These are phyloP conservation scores for Tetragonula clypearis DNA, from an alignment of 1,140 invertebrate species.

Conservation along the genomic window DNA sequence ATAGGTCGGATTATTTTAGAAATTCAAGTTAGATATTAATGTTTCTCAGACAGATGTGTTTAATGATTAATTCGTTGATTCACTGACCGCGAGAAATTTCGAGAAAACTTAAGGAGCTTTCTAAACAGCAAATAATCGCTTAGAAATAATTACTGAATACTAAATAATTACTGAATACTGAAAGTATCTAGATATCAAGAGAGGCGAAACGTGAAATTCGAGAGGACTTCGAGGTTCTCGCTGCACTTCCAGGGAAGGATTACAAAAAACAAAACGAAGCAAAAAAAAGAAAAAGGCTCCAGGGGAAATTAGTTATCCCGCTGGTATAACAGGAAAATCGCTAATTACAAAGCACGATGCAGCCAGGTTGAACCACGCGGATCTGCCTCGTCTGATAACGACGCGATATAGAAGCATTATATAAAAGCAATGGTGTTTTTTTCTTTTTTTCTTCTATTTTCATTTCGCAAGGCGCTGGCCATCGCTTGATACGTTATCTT, in stretches of 20 bases:
- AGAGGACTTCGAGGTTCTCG: neutral
- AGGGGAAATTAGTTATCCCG: conserved; percentile 12
- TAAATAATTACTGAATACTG: too few relatives aligned
- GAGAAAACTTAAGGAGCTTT: too few relatives aligned
- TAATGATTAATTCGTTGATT: too few relatives aligned
- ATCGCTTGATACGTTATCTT: conserved; percentile 36
- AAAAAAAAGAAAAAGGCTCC: neutral
- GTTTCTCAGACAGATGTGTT: too few relatives aligned
- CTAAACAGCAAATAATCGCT: too few relatives aligned
- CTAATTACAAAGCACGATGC: conserved; percentile 28
- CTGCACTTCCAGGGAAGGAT: neutral
- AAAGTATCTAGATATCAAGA: too few relatives aligned
- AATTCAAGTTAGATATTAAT: too few relatives aligned
- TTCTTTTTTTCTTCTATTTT: neutral
- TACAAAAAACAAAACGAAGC: neutral
- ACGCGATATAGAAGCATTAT: neutral
- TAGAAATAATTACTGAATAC: too few relatives aligned
- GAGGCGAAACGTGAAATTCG: neutral
- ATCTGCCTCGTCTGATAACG: conserved; percentile 28
- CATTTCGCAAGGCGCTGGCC: conserved; percentile 4
- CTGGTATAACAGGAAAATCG: neutral
- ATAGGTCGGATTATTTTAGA: too few relatives aligned
- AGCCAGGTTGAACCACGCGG: conserved; percentile 14
- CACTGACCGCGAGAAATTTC: too few relatives aligned
- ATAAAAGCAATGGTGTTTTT: conserved; percentile 5